Percentiles rank a stretch among this genome's conserved stretches.
These are phyloP conservation scores for Strigops habroptila DNA, from an alignment of 2,113 vertebrate genomes.

Conservation along the genomic window DNA sequence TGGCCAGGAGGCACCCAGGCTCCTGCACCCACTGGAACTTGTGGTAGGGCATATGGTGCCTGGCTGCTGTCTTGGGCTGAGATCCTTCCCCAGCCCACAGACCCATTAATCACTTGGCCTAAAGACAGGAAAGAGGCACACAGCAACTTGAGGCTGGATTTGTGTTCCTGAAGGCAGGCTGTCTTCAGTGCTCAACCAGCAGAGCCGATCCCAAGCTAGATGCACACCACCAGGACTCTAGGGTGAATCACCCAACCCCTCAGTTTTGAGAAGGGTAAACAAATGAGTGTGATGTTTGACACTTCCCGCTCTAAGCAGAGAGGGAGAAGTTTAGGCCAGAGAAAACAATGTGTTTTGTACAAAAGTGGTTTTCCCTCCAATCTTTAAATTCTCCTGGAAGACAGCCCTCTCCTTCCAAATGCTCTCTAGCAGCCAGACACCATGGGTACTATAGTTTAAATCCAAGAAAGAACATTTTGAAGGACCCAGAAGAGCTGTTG, in stretches of 20 bases:
- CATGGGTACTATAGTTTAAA: neutral
- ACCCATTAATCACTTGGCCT: neutral
- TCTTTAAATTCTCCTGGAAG: neutral
- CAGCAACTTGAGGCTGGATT: neutral
- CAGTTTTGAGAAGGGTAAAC: neutral
- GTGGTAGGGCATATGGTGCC: neutral
- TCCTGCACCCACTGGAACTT: neutral
- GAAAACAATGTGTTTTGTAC: neutral
- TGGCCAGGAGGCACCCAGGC: neutral
- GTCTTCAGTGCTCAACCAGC: neutral
- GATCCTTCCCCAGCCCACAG: neutral
- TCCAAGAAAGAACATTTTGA: neutral
- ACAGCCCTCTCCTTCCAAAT: neutral
- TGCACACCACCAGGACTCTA: neutral
- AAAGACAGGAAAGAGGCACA: neutral
- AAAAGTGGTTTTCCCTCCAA: rapidly evolving
- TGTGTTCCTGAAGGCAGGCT: neutral
- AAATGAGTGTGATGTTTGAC: neutral
- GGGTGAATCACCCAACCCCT: neutral
- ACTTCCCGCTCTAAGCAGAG: neutral
- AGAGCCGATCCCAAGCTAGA: neutral
- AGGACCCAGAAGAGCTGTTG: neutral
- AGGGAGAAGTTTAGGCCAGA: neutral
- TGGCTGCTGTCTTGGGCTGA: neutral
- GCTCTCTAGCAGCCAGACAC: neutral